These are phyloP conservation scores for Ametastegia equiseti DNA, from an alignment of 2,888 invertebrate genomes.

Conservation along the genomic window DNA sequence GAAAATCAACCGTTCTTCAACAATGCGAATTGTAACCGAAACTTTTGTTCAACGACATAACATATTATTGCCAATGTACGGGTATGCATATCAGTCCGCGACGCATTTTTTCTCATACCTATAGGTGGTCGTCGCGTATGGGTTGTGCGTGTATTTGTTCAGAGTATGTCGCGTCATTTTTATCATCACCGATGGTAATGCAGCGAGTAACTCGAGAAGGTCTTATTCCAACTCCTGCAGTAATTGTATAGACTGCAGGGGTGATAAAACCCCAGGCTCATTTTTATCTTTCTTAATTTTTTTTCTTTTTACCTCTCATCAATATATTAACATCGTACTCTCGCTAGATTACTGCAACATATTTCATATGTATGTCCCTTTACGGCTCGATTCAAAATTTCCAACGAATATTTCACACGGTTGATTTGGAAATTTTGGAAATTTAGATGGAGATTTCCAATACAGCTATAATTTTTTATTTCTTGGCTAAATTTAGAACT, in stretches of 20 bases:
- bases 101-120: too few relatives aligned
- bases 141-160: too few relatives aligned
- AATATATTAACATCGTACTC: background rate
- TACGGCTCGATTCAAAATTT: too few relatives aligned
- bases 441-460: too few relatives aligned
- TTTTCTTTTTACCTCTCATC: background rate
- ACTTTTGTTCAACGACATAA: slow-evolving; percentile 17
- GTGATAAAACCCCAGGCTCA: background rate
- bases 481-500: too few relatives aligned
- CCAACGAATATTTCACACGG: too few relatives aligned
- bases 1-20: slow-evolving; percentile 16
- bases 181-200: background rate
- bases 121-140: too few relatives aligned
- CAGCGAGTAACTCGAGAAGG: background rate
- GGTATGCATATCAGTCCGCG: background rate
- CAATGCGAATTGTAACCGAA: slow-evolving; percentile 22
- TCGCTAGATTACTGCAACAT: background rate
- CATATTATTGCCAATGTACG: background rate
- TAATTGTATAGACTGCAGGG: slow-evolving; percentile 5
- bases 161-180: background rate
- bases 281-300: too few relatives aligned
- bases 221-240: background rate
- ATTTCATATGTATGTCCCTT: too few relatives aligned
- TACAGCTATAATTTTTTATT: too few relatives aligned
- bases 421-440: too few relatives aligned